phyloP scores from a whole-genome alignment of 1,140 invertebrate genomes.

The Calliopsis andreniformis region DNA sequence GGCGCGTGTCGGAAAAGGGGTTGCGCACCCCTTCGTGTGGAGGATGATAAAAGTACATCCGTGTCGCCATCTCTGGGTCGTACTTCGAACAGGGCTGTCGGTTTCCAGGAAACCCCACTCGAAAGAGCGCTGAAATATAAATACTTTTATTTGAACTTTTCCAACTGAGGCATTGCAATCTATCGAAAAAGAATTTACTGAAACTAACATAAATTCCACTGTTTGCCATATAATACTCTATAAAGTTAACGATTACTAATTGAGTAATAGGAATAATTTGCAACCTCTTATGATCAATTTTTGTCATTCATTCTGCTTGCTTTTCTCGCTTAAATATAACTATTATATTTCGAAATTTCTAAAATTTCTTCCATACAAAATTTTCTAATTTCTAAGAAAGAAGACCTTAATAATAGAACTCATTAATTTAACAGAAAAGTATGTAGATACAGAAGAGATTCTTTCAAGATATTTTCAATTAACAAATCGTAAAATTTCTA shows the following conservation, averaged over 20 bases:
- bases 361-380: too few relatives aligned
- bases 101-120: conserved; percentile 42
- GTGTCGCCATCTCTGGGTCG: conserved; percentile 75
- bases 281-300: background rate
- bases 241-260: too few relatives aligned
- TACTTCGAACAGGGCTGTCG: conserved; percentile 64
- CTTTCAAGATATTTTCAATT: too few relatives aligned
- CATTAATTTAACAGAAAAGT: too few relatives aligned
- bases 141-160: conserved; percentile 49
- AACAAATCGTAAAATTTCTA: too few relatives aligned
- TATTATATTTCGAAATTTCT: too few relatives aligned
- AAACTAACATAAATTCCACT: background rate
- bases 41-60: conserved; percentile 61
- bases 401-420: too few relatives aligned
- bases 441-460: too few relatives aligned
- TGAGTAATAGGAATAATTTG: too few relatives aligned
- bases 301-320: too few relatives aligned
- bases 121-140: conserved; percentile 35
- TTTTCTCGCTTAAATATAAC: too few relatives aligned
- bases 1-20: conserved; percentile 54
- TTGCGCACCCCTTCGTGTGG: conserved; percentile 36
- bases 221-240: background rate
- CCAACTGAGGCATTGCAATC: conserved; percentile 32
- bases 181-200: background rate
- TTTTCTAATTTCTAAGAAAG: too few relatives aligned